Conservation (phyloP, 2,888 invertebrate genomes). For the Druceiella hillmani region DNA sequence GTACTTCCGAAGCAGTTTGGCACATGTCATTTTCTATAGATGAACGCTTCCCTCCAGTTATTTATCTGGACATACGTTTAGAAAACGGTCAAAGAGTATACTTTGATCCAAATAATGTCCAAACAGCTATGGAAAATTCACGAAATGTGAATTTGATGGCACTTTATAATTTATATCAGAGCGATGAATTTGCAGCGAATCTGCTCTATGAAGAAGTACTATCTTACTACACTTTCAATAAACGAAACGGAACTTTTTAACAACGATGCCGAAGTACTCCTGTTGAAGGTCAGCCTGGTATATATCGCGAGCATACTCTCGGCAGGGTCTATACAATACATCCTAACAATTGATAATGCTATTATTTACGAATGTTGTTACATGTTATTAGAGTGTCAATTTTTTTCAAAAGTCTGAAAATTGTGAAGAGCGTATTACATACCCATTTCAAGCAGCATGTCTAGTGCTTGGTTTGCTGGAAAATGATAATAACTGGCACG, state of each 20-base stretch:
- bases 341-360: neutral
- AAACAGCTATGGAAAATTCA: too few relatives aligned
- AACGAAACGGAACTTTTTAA: neutral
- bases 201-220: neutral
- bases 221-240: neutral
- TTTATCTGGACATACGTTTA: too few relatives aligned
- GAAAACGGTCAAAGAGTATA: too few relatives aligned
- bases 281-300: neutral
- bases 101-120: too few relatives aligned
- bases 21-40: too few relatives aligned
- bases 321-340: neutral
- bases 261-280: neutral
- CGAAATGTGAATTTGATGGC: neutral
- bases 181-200: neutral
- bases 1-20: too few relatives aligned
- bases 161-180: neutral
- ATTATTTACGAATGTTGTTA: neutral
- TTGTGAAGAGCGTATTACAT: too few relatives aligned
- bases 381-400: neutral
- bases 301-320: neutral
- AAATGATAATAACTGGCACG: too few relatives aligned
- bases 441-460: too few relatives aligned
- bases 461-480: too few relatives aligned
- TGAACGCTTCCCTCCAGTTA: too few relatives aligned
- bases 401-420: constrained; percentile 1